Conservation (phyloP, 2,113 vertebrate genomes). For the Thunnus maccoyii region DNA sequence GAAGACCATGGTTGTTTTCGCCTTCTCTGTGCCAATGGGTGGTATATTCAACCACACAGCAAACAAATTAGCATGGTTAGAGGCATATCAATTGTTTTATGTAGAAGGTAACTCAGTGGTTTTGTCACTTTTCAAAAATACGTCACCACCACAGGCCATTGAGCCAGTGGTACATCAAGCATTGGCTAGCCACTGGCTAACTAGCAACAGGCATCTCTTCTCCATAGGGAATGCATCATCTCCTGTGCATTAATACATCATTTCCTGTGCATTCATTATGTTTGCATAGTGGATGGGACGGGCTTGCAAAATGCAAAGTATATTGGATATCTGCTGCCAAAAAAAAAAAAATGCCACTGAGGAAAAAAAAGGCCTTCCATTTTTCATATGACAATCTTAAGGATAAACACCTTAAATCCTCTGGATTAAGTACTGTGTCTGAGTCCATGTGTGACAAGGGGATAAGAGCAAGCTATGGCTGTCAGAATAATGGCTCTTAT, state of each 20-base stretch:
- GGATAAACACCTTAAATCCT: conserved; percentile 43
- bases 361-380: neutral
- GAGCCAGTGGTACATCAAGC: neutral
- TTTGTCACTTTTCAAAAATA: conserved; percentile 12
- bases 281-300: conserved; percentile 26
- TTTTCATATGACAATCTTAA: conserved; percentile 37
- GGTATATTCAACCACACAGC: neutral
- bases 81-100: neutral
- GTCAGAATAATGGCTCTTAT: conserved; percentile 43
- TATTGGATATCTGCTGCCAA: neutral
- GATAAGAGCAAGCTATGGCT: conserved; percentile 40
- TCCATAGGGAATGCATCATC: conserved; percentile 23
- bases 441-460: conserved; percentile 19
- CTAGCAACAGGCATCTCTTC: conserved; percentile 9
- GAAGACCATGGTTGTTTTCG: neutral
- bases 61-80: neutral
- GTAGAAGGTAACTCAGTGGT: neutral
- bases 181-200: conserved; percentile 30
- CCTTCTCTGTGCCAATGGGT: neutral
- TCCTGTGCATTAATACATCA: conserved; percentile 24
- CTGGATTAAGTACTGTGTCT: conserved; percentile 16
- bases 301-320: conserved; percentile 29
- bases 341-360: neutral
- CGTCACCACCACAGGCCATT: neutral
- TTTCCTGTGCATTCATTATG: conserved; percentile 43